Base-by-base conservation (phyloP, 2,113 vertebrate species). In the Paramisgurnus dabryanus region DNA sequence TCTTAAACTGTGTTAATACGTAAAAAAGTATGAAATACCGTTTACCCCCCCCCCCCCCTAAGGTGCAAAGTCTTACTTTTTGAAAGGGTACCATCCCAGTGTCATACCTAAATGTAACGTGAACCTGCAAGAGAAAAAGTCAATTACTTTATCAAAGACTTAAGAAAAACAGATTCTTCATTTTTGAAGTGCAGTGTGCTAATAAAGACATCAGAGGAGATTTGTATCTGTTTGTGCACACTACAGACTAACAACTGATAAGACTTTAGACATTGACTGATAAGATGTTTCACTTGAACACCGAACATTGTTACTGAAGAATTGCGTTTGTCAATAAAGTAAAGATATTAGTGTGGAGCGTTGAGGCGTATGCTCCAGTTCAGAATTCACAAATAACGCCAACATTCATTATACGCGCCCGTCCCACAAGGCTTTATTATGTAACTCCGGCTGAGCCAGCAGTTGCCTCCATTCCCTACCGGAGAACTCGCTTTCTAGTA, bases 341-440 rank as follows among this genome's bases (percentile, higher is more conserved):
- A 17, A 58, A 58, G 55, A 58, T 17, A 58, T 58, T 3, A 7
- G 55, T 8, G 17, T 58, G 17, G 55, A 58, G 55, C 17, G 7
- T 27, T 77, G 61, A 77, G 6, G 4, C 17, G 3, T 6, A 53
- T 65, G 57, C 40, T 50, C 61, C 55, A 67, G 55, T 78, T 68
- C 64, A 49, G 66, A 63, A 63, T 70, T 78, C 65, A 34, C 47
- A 49, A 82, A 76, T 66, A 49, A 57, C 11, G 18, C 49, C 67
- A 60, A 73, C 15, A 83, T 45, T 77, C 63, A 77, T 77, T 77
- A 77, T 55, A 50, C 34, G 6, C 43, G 66, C 61, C 41, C 40
- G 49, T 71, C 76, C 72, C 79, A 65, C 53, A 57, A 81, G 34
- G 58, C 55, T 75, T 65, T 70, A 50, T 82, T 84, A 79, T 82